A percentile compares a stretch with the other conserved stretches of the same genome.
Evolutionary conservation across 2,113 vertebrate species (phyloP).

Genomic region (Eubucco bourcierii): DNA sequence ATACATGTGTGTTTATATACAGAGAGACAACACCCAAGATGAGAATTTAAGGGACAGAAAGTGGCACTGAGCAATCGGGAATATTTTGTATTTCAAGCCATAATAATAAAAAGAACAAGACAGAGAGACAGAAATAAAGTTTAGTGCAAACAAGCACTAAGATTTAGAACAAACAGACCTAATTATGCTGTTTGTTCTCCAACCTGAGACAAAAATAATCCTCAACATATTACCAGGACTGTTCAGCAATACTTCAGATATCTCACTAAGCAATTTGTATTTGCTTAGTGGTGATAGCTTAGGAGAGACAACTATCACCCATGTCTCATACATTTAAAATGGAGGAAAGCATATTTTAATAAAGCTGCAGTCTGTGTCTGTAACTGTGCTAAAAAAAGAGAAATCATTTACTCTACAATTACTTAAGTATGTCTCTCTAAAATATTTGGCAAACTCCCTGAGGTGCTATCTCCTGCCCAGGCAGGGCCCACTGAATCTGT

Average conservation of each 20-base stretch:
- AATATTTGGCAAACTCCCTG: not conserved
- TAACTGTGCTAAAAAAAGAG: not conserved
- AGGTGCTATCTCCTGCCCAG: not conserved
- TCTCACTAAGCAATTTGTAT: not conserved
- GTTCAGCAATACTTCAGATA: not conserved
- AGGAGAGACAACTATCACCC: not conserved
- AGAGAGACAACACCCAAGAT: not conserved
- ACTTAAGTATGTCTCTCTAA: not conserved
- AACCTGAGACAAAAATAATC: constrained; percentile 26
- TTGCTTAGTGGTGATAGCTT: not conserved
- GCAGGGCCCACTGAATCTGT: not conserved
- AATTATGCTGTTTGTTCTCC: constrained; percentile 31
- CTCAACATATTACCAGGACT: not conserved
- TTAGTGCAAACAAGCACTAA: not conserved
- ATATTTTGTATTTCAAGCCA: not conserved
- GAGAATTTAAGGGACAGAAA: not conserved
- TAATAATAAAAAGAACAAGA: not conserved
- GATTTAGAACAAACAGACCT: constrained; percentile 11
- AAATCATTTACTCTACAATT: not conserved
- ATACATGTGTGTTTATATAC: no score
- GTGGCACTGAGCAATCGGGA: not conserved
- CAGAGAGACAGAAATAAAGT: not conserved
- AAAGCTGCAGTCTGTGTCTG: not conserved
- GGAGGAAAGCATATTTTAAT: not conserved
- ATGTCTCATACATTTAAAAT: not conserved